Conservation (phyloP, 1,140 invertebrate genomes). For the Drosophila seguyi region DNA sequence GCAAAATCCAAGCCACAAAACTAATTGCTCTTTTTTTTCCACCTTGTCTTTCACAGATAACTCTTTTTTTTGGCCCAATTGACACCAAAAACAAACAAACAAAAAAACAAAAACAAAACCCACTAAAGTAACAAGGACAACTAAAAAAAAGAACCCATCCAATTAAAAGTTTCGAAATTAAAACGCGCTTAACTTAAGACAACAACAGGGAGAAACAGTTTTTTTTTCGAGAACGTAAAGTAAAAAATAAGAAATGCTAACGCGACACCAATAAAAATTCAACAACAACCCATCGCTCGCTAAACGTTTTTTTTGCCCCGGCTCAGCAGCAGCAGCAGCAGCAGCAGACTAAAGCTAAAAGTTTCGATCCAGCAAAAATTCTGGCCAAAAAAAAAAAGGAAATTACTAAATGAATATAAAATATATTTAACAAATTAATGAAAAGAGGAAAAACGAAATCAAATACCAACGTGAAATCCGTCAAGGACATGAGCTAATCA, state of each 20-base stretch:
- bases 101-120: too few relatives aligned
- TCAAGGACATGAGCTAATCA: conserved; percentile 61
- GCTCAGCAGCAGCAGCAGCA: conserved; percentile 11
- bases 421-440: background rate
- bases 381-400: too few relatives aligned
- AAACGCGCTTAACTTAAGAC: conserved; percentile 13
- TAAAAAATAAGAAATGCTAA: conserved; percentile 30
- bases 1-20: conserved; percentile 14
- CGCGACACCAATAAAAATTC: conserved; percentile 23
- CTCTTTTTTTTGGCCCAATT: conserved; percentile 77
- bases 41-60: conserved; percentile 50
- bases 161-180: conserved; percentile 30
- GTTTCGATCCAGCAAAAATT: conserved; percentile 21
- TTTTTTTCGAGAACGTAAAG: conserved; percentile 15
- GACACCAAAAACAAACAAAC: conserved; percentile 57
- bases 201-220: conserved; percentile 8
- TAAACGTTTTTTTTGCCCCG: conserved; percentile 24
- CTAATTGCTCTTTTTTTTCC: conserved; percentile 36
- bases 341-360: conserved; percentile 13
- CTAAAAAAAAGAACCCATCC: conserved; percentile 22
- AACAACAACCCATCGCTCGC: conserved; percentile 23
- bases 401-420: background rate
- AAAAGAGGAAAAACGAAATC: background rate
- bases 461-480: conserved; percentile 13
- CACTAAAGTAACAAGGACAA: conserved; percentile 30